Conservation (phyloP, 2,888 invertebrate genomes). For the Caenorhabditis angaria region DNA sequence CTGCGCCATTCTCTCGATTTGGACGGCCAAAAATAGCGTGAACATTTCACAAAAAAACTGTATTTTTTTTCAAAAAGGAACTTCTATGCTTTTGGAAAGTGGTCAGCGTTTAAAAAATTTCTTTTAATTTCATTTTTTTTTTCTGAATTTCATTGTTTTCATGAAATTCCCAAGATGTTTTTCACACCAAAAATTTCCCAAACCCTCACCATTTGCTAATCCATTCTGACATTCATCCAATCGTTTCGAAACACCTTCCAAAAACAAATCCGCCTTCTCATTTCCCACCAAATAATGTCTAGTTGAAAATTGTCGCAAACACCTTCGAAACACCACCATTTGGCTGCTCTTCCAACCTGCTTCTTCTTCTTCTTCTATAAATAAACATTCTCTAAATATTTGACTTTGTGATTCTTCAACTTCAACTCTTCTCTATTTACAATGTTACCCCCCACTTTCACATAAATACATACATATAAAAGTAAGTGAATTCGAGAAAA, state of each 20-base stretch:
- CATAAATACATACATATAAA: too few species aligned
- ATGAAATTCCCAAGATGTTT: too few species aligned
- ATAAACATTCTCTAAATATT: conserved; percentile 2
- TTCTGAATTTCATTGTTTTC: too few species aligned
- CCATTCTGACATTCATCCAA: conserved; percentile 26
- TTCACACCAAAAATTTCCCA: background rate
- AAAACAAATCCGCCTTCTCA: conserved; percentile 27
- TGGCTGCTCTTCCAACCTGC: background rate
- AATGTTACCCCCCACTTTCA: background rate
- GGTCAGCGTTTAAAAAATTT: too few species aligned
- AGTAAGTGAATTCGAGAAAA: background rate
- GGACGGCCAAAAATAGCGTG: too few species aligned
- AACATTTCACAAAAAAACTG: too few species aligned
- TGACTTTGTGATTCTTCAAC: background rate
- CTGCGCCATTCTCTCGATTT: too few species aligned
- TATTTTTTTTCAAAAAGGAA: too few species aligned
- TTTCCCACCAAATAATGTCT: background rate
- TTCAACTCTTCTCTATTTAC: background rate
- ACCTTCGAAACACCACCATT: conserved; percentile 1
- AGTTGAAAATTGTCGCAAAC: background rate
- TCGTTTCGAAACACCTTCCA: conserved; percentile 20
- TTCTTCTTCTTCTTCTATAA: background rate
- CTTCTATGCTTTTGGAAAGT: too few species aligned
- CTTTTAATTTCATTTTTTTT: too few species aligned
- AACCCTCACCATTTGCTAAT: conserved; percentile 9